Base-by-base conservation (phyloP, 1,140 invertebrate species). In the Venustaconcha ellipsiformis region DNA sequence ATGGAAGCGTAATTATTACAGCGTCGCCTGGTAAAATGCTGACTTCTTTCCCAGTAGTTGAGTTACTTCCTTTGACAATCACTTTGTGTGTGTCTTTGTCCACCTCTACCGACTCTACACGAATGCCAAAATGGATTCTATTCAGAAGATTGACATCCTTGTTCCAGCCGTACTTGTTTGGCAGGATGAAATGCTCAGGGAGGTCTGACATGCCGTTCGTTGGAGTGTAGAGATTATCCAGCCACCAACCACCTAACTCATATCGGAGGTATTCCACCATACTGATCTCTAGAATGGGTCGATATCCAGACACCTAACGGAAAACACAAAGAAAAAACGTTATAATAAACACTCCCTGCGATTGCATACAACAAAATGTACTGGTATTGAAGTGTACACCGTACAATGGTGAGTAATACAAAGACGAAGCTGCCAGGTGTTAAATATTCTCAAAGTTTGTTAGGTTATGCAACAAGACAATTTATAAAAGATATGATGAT, bases 1-100 rank as follows among this genome's bases (percentile, higher is more conserved):
- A 26, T 17, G 80, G 80, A 5, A 82, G 23, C 0, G 78, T 80
- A 15, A 80, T 17, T 58, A 82, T 71, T 11, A 79, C 80, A 12
- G 78, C 74, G 70, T 82, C 80, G 8, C 72, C 78, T 1, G 2
- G 37, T 48, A 11, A 6, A 57, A 71, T 66, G 2, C 37, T 20
- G 17, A 13, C 15, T 13, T 59, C 58, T 18, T 72, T 20, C 14
- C 78, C 78, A 15, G 74, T 82, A 14, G n/a, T 57, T 20, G 18
- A 20, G 48, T 70, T 70, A 15, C 48, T 56, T 23, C 57, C 74
- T 6, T 11, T 14, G 12, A 79, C 74, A 12, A 37, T 55, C 8
- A 68, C 65, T 59, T n/a, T 14, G 55, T 70, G 5, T 59, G 66
- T 66, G 23, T 73, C 23, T 57, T 56, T 57, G 66, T 56, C 48